Base-by-base conservation (phyloP, 2,113 vertebrate species). In the Lanius collurio region DNA sequence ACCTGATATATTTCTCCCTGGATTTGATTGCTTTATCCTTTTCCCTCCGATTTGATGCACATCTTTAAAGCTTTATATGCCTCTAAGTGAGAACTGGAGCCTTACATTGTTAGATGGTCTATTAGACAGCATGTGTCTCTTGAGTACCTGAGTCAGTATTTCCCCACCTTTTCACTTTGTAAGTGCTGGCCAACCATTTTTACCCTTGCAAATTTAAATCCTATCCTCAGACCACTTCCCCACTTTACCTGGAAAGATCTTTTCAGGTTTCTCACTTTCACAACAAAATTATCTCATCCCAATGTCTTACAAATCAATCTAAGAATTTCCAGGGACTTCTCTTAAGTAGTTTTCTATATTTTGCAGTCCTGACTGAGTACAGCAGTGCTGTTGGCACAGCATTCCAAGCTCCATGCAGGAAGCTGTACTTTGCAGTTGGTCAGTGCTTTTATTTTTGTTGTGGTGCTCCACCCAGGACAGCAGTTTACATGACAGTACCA, bases 401-500 rank as follows among this genome's bases (percentile, higher is more conserved):
- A 33, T 26, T 53, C 6, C 1, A 73, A 55, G 27, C 10, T 67
- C 33, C 60, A 67, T 59, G 39, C 13, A 67, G 16, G 24, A 11
- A 69, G 8, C 46, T 73, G 46, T 20, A 31, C 12, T 50, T 88
- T 57, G 15, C 24, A 8, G 4, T 50, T 82, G 62, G 14, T 56
- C 41, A 64, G 19, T 28, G 11, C 0, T 59, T 86, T 47, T 63
- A 52, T 64, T 70, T 15, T 28, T 23, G 1, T 12, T 42, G 4
- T 10, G 57, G 6, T 3, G 1, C 26, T 78, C 70, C 16, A 74
- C 15, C 16, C 23, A 67, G 24, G 30, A 21, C 37, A 41, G 55
- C 46, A 47, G 30, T n/a, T 70, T 33, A 55, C 0, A 0, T 21
- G 22, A 42, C 31, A 57, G 20, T 33, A 33, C 14, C 28, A n/a